Evolutionary conservation across 2,797 vertebrate species (phyloP).

Genomic region (Karalla daura): DNA sequence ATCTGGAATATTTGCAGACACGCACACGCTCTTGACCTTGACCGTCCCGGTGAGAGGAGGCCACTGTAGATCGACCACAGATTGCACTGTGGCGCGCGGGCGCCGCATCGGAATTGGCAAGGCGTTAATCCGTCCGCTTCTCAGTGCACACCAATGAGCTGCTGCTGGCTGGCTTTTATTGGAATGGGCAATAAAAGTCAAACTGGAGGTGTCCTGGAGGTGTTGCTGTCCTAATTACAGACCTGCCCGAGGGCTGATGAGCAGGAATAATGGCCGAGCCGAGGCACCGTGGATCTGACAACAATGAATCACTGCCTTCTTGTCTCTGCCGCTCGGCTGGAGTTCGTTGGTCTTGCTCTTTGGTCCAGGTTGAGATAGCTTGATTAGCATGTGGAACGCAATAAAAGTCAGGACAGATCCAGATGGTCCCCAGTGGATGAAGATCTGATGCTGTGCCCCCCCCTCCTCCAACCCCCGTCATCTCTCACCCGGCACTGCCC

Average conservation of each 20-base stretch:
- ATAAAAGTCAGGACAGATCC: neutral
- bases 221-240: conserved; percentile 55
- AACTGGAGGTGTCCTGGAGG: conserved; percentile 53
- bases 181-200: conserved; percentile 59
- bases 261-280: conserved; percentile 36
- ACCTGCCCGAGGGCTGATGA: conserved; percentile 58
- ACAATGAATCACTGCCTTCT: conserved; percentile 44
- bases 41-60: neutral
- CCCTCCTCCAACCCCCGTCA: too few species aligned
- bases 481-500: too few species aligned
- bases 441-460: too few species aligned
- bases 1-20: neutral
- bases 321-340: conserved; percentile 15
- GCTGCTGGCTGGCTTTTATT: conserved; percentile 40
- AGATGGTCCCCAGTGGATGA: neutral
- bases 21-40: neutral
- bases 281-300: conserved; percentile 19
- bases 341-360: neutral
- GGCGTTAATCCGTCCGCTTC: conserved; percentile 36
- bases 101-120: conserved; percentile 6
- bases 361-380: neutral
- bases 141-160: conserved; percentile 36
- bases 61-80: conserved; percentile 13
- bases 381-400: neutral
- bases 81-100: conserved; percentile 3